Evolutionary conservation across 1,140 invertebrate genomes (phyloP), one percentile per base, ranked within the genome.

Genomic region (Pogonognathellus flavescens): DNA sequence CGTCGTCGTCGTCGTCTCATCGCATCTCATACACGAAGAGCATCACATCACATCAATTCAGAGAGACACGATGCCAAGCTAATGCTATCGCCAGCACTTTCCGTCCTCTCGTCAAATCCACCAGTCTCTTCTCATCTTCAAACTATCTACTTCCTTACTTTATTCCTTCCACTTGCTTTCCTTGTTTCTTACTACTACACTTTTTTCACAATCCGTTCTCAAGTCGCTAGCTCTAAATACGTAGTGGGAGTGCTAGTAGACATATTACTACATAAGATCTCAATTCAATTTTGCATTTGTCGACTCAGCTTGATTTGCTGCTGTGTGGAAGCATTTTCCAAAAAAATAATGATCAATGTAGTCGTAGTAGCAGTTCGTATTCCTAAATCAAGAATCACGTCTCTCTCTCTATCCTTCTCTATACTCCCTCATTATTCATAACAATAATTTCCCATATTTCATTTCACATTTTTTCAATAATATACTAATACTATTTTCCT

Each of bases 41-140:
- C 25, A 50, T 76, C 70, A 50, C 41, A 76, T 76, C 70, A 76
- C 70, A 76, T 76, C 70, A 13, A 31, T 66, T 20, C 62, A 66
- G 20, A 49, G 70, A 8, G 31, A 72, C 25, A 25, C 41, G 25
- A 72, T 31, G 31, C 11, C 41, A 76, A 57, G 25, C 70, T 76
- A 76, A 76, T 76, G 70, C 70, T 76, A 76, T 31, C 70, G 70
- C 70, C 70, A 76, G 31, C 70, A 76, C 70, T 76, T 76, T 76
- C 70, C 49, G 70, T 76, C 41, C 70, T 76, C 70, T 76, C 49
- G 70, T 76, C 70, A 49, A 49, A 31, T 76, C 70, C 25, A 76
- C 70, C 10, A 18, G 70, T 76, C 70, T 76, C 49, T 31, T 25
- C 41, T 41, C 70, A 76, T 49, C 70, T 76, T 76, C 41, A 41